phyloP scores from a whole-genome alignment of 2,113 vertebrate species.

The Thryonomys swinderianus region DNA sequence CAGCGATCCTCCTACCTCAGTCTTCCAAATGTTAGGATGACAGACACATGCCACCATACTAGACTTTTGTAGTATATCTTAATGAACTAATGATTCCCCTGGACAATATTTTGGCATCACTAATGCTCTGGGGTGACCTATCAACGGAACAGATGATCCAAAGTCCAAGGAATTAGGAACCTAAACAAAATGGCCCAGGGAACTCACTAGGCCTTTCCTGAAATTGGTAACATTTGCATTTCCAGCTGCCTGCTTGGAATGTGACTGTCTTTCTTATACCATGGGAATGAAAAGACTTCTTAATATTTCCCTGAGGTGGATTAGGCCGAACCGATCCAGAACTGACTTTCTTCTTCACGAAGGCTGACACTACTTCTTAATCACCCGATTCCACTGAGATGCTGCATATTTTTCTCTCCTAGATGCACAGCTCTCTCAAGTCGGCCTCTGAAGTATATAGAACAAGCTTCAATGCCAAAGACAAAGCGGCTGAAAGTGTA shows the following conservation, averaged over 20 bases:
- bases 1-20: background rate
- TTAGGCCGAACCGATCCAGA: conserved; percentile 46
- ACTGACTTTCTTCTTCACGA: conserved; percentile 50
- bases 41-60: background rate
- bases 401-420: background rate
- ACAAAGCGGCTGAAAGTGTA: background rate
- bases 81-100: background rate
- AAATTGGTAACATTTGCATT: conserved; percentile 40
- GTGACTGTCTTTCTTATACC: background rate
- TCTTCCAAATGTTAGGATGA: background rate
- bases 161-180: conserved; percentile 13
- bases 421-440: conserved; percentile 19
- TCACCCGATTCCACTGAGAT: conserved; percentile 49
- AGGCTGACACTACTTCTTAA: conserved; percentile 36
- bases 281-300: background rate
- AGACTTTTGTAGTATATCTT: background rate
- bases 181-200: background rate
- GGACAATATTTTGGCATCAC: background rate
- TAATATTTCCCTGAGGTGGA: background rate
- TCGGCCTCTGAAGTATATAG: background rate
- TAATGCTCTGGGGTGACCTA: background rate
- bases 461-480: background rate
- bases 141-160: background rate
- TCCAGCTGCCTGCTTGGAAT: background rate
- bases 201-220: background rate